Percentiles rank a stretch among this genome's conserved stretches.
Evolutionary conservation across 2,888 invertebrate genomes (phyloP).

Genomic region (Ctena decussata): DNA sequence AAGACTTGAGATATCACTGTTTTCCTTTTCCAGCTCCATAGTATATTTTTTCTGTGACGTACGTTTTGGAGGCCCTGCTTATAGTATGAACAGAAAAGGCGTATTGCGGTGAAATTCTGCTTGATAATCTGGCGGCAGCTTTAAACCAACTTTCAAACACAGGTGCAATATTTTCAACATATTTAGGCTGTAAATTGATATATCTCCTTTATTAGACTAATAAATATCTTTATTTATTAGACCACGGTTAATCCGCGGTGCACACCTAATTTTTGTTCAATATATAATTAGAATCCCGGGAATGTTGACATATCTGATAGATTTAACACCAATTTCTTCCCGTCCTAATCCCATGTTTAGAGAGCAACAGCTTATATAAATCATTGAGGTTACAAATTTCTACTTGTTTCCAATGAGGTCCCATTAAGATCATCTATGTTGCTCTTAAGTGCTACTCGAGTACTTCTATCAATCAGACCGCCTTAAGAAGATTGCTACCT

Average conservation of each 20-base stretch:
- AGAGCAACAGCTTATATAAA: background rate
- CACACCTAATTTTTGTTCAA: conserved; percentile 12
- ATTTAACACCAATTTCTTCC: background rate
- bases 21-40: no score
- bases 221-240: background rate
- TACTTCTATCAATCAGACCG: background rate
- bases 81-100: no score
- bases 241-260: background rate
- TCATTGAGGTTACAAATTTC: background rate
- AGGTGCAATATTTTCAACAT: background rate
- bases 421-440: background rate
- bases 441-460: conserved; percentile 2
- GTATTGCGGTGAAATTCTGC: no score
- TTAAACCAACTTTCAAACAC: background rate
- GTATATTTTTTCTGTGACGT: no score
- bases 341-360: background rate
- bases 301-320: conserved; percentile 10
- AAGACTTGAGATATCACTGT: no score
- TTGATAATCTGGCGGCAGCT: no score
- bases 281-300: background rate
- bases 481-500: conserved; percentile 1
- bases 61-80: no score
- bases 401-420: background rate
- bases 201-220: no score
- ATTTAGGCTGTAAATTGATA: background rate